Evolutionary conservation across 2,888 invertebrate genomes (phyloP).

Genomic region (Lasioglossum figueresi): DNA sequence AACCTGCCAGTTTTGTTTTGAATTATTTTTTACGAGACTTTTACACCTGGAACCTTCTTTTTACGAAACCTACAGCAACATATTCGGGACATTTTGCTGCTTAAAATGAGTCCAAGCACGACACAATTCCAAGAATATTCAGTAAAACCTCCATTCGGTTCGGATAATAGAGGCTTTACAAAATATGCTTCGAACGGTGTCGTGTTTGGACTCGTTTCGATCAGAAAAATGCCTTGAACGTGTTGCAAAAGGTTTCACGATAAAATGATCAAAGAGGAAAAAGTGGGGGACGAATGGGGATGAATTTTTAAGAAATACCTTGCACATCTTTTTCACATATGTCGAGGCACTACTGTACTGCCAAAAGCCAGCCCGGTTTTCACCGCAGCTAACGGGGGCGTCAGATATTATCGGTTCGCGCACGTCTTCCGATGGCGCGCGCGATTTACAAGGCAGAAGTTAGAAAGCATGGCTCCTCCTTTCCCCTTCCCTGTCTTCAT

Average conservation of each 20-base stretch:
- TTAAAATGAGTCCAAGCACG: neutral
- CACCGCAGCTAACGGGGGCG: conserved; percentile 19
- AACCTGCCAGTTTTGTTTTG: too few relatives aligned
- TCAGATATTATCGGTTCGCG: conserved; percentile 36
- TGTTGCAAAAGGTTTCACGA: neutral
- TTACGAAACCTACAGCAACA: neutral
- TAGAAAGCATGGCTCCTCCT: conserved; percentile 69
- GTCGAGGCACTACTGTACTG: neutral
- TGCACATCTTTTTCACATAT: neutral
- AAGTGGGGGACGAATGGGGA: neutral
- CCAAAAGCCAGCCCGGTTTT: conserved; percentile 25
- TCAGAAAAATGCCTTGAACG: neutral
- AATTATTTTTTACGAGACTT: neutral
- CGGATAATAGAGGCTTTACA: neutral
- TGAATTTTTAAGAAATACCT: neutral
- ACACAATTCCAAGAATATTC: neutral
- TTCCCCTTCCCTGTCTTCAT: conserved; percentile 35
- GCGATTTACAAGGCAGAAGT: conserved; percentile 64
- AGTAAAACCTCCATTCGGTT: neutral
- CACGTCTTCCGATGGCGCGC: conserved; percentile 36
- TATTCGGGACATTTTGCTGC: neutral
- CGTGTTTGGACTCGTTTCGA: conserved; percentile 1
- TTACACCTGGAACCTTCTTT: neutral
- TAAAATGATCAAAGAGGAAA: neutral
- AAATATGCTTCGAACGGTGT: neutral